A percentile compares a stretch with the other conserved stretches of the same genome.
phyloP scores from a whole-genome alignment of 2,888 invertebrate species.

The Dromius quadrimaculatus region DNA sequence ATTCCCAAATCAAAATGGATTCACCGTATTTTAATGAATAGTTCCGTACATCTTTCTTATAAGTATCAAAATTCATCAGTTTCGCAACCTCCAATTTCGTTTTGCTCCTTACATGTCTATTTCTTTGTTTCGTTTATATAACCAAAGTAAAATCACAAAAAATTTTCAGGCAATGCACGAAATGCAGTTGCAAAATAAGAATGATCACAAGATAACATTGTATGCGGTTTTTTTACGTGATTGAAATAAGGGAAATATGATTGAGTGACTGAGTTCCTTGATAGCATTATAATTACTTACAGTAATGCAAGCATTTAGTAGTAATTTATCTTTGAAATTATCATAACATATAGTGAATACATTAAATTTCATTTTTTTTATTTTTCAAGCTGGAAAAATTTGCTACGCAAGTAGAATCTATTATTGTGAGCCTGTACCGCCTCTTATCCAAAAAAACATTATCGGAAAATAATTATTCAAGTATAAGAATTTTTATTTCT shows the following conservation, averaged over 20 bases:
- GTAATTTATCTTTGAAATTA: neutral
- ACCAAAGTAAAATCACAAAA: slow-evolving; percentile 23
- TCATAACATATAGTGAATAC: slow-evolving; percentile 4
- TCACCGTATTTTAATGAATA: too few relatives aligned
- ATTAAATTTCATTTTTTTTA: too few relatives aligned
- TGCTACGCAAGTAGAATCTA: too few relatives aligned
- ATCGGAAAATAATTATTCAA: too few relatives aligned
- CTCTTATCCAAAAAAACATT: too few relatives aligned
- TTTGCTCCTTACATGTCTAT: too few relatives aligned
- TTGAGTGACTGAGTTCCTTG: neutral
- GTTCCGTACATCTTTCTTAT: too few relatives aligned
- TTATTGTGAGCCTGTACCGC: too few relatives aligned
- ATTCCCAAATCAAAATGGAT: too few relatives aligned
- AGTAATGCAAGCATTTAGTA: slow-evolving; percentile 12
- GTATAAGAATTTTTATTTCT: too few relatives aligned
- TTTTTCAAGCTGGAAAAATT: too few relatives aligned
- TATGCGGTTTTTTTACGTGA: slow-evolving; percentile 15
- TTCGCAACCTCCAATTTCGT: neutral
- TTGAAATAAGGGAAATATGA: slow-evolving; percentile 17
- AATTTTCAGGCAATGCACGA: slow-evolving; percentile 24
- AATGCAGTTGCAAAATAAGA: slow-evolving; percentile 17
- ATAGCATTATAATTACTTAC: slow-evolving; percentile 10
- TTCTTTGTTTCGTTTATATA: slow-evolving; percentile 22
- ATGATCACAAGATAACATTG: too few relatives aligned
- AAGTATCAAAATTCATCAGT: neutral